Evolutionary conservation across 2,113 vertebrate genomes (phyloP).

Genomic region (Trochalopteron elliotii): DNA sequence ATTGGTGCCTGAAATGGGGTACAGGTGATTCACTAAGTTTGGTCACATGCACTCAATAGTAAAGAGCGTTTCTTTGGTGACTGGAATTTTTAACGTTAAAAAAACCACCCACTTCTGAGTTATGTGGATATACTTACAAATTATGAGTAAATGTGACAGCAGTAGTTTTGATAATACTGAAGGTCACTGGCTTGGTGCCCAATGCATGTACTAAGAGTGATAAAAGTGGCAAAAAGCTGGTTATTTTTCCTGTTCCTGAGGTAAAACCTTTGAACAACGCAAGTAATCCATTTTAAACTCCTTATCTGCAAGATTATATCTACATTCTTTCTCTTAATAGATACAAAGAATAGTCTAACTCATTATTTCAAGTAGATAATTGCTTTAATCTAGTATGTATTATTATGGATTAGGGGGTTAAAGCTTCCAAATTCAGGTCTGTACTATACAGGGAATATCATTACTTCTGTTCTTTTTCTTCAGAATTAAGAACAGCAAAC

Average conservation of each 20-base stretch:
- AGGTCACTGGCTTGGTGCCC: not conserved
- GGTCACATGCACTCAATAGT: fast-evolving
- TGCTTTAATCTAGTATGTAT: not conserved
- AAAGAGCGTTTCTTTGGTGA: not conserved
- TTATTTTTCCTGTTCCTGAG: not conserved
- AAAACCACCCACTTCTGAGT: not conserved
- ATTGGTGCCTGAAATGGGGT: not conserved
- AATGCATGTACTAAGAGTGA: no score
- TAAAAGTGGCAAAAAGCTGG: not conserved
- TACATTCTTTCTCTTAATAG: not conserved
- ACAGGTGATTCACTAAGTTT: not conserved
- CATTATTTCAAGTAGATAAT: not conserved
- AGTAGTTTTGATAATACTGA: no score
- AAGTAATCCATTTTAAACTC: not conserved
- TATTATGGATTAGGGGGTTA: not conserved
- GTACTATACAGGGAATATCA: not conserved
- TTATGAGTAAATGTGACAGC: not conserved
- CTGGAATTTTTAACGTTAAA: not conserved
- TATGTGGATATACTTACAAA: not conserved
- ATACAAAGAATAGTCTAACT: not conserved
- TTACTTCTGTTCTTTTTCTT: not conserved
- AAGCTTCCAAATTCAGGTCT: not conserved
- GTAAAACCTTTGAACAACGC: not conserved
- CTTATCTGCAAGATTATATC: not conserved
- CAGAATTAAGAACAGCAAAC: not conserved